Conservation (phyloP, 1,140 invertebrate genomes). For the Plectus sambesii region DNA sequence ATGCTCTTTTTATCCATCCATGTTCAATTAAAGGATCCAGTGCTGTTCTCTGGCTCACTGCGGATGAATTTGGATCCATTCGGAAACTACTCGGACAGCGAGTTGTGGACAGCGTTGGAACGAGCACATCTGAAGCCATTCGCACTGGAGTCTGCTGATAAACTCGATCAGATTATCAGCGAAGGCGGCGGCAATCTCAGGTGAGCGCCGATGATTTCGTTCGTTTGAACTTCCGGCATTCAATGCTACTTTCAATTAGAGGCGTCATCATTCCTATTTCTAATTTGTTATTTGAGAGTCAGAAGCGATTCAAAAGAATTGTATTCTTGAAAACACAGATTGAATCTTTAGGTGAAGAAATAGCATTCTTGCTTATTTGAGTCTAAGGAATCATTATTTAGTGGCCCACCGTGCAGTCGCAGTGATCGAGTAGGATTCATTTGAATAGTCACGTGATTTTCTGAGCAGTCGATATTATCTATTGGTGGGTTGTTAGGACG, state of each 20-base stretch:
- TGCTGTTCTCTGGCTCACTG: conserved; percentile 49
- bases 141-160: conserved; percentile 15
- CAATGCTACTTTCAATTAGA: not conserved
- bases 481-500: no score
- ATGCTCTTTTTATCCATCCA: conserved; percentile 5
- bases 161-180: conserved; percentile 38
- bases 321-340: conserved; percentile 4
- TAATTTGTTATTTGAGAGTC: conserved; percentile 1
- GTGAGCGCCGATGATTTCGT: no score
- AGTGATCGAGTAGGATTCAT: no score
- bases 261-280: not conserved
- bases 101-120: conserved; percentile 55
- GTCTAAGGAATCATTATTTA: no score
- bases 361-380: no score
- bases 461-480: no score
- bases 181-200: conserved; percentile 47
- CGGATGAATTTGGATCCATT: conserved; percentile 57
- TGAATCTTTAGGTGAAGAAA: no score
- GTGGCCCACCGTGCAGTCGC: no score
- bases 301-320: conserved; percentile 6
- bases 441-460: no score
- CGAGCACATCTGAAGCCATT: conserved; percentile 49
- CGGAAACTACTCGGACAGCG: conserved; percentile 50
- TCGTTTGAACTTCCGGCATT: not conserved
- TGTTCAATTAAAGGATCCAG: conserved; percentile 47